Base-by-base conservation (phyloP, 30 jellyfish, hydroid and myxozoan species). In the Aurelia aurita region DNA sequence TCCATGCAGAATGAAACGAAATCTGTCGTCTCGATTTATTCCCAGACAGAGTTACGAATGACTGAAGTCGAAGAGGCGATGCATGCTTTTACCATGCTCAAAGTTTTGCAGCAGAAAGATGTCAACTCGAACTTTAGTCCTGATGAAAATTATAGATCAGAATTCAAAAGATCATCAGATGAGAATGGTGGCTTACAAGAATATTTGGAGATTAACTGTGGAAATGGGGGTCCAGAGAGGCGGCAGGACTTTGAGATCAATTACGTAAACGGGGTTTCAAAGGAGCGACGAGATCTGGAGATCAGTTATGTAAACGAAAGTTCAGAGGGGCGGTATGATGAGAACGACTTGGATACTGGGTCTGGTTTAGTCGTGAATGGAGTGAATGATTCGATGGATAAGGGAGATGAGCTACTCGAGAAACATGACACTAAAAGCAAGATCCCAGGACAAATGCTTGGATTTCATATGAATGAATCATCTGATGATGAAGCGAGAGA, bases 1-100 rank as follows among this genome's bases (percentile, higher is more conserved):
- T 16, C 53, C 62, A 46, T 91, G 68, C 27, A 78, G 84, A 26
- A 89, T 12, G 47, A 12, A 32, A 5, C 61, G 28, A 27, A 23
- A 21, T 54, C 79, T 28, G 2, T 31, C 22, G 85, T 32, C 10
- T 45, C 69, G 34, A 64, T 28, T 27, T 32, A 11, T 16, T 81
- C 80, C 34, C 85, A 69, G 31, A 81, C 91, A 58, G 91, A 81
- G 10, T 19, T 81, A 12, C 29, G 68, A 13, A 81, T 81, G 91
- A n/a, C 16, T 6, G 91, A 81, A 55, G 43, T 81, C 5, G 91
- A 68, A 67, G 73, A 55, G 12, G 91, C 91, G 22, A 26, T 81
- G 16, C 75, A 67, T 68, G 85, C 91, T 7, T 53, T 67, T 26
- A 73, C 82, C 2, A 45, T 81, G 80, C 69, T 81, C 27, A 68